Conservation (phyloP, 2,888 invertebrate species). For the Teleiodes luculella region DNA sequence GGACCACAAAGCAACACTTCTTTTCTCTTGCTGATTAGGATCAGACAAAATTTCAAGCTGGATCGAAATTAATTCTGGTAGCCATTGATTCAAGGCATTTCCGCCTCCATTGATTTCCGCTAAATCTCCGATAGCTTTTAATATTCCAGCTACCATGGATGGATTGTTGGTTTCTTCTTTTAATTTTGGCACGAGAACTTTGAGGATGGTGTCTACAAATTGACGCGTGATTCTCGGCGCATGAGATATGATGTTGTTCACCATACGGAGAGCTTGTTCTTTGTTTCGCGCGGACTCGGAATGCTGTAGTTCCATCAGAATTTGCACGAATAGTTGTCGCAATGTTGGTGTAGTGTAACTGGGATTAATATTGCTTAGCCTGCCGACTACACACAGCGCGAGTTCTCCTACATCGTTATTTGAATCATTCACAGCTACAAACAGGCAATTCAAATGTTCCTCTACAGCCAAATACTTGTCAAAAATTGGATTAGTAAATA, state of each 20-base stretch:
- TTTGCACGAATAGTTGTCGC: conserved; percentile 93
- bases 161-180: conserved; percentile 93
- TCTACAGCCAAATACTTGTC: conserved; percentile 97
- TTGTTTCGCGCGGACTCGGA: conserved; percentile 97
- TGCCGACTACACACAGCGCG: conserved; percentile 93
- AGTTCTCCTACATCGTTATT: conserved; percentile 96
- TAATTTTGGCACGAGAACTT: conserved; percentile 93
- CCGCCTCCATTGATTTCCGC: conserved; percentile 94
- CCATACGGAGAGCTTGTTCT: conserved; percentile 96
- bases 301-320: conserved; percentile 95
- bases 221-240: conserved; percentile 96
- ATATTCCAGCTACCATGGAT: conserved; percentile 92
- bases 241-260: conserved; percentile 95
- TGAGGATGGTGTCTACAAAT: conserved; percentile 95
- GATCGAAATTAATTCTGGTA: conserved; percentile 92
- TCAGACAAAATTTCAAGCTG: conserved; percentile 96
- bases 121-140: conserved; percentile 96
- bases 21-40: conserved; percentile 94
- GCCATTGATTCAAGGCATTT: conserved; percentile 92
- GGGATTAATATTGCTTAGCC: conserved; percentile 96
- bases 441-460: conserved; percentile 94
- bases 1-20: conserved; percentile 96
- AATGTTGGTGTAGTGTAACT: conserved; percentile 98
- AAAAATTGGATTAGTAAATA: conserved; percentile 91
- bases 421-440: conserved; percentile 97